Conservation (phyloP, 2,113 vertebrate species). For the Ancistrus triradiatus region DNA sequence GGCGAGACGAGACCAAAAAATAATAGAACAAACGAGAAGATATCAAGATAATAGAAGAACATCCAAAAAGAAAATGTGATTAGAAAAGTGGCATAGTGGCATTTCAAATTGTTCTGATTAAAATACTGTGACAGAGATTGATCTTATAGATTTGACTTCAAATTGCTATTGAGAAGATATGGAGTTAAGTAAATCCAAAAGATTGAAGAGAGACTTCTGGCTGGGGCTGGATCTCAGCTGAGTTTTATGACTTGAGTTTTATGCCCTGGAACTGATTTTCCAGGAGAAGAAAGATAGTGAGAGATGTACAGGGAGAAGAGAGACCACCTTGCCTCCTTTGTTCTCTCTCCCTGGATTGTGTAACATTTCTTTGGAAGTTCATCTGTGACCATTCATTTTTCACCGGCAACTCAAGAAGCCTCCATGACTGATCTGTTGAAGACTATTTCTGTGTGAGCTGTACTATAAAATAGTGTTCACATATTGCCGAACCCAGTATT, state of each 20-base stretch:
- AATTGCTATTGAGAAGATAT: too few relatives aligned
- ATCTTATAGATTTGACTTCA: too few relatives aligned
- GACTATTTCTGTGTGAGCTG: neutral
- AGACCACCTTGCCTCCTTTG: conserved; percentile 11
- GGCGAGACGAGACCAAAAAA: too few relatives aligned
- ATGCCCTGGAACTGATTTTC: conserved; percentile 36
- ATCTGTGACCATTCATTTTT: conserved; percentile 13
- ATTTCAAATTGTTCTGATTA: too few relatives aligned
- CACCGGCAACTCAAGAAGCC: conserved; percentile 10
- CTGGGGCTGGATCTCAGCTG: conserved; percentile 2
- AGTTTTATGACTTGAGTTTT: conserved; percentile 17
- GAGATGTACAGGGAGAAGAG: conserved; percentile 10
- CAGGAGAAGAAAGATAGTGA: conserved; percentile 14
- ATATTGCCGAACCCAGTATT: conserved; percentile 23
- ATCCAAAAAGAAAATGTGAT: too few relatives aligned
- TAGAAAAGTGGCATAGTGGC: too few relatives aligned
- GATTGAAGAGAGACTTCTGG: too few relatives aligned
- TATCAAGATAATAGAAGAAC: too few relatives aligned
- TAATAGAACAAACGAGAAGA: too few relatives aligned
- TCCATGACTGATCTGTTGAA: conserved; percentile 15
- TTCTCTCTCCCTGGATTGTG: conserved; percentile 9
- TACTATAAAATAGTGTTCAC: conserved; percentile 7
- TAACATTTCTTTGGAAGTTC: conserved; percentile 7
- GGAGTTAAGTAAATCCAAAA: too few relatives aligned
- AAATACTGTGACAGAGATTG: too few relatives aligned